Evolutionary conservation across 1,140 invertebrate species (phyloP).

Genomic region (Zaprionus vittiger): DNA sequence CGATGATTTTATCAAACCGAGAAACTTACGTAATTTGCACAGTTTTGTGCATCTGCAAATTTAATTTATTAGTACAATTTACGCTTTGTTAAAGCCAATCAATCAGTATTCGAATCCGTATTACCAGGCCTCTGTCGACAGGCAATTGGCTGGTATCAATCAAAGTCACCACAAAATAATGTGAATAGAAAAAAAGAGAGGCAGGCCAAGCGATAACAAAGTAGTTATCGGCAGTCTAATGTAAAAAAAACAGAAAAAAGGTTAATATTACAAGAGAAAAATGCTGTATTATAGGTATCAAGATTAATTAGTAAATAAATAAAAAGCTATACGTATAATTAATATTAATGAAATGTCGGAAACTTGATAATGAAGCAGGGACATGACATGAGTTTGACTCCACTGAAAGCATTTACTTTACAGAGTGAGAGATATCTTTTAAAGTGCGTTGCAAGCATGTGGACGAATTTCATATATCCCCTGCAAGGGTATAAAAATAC

Average conservation of each 20-base stretch:
- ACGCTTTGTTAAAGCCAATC: slow-evolving; percentile 25
- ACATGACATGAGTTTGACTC: too few relatives aligned
- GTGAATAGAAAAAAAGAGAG: not conserved
- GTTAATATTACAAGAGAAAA: not conserved
- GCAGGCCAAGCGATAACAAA: not conserved
- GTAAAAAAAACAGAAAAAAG: not conserved
- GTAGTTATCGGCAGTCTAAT: not conserved
- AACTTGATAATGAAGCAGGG: too few relatives aligned
- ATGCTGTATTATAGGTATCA: not conserved
- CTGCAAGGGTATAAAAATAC: not conserved
- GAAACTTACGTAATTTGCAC: not conserved
- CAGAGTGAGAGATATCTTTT: too few relatives aligned
- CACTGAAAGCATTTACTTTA: too few relatives aligned
- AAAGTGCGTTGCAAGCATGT: not conserved
- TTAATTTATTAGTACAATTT: not conserved
- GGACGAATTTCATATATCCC: not conserved
- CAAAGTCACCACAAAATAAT: slow-evolving; percentile 55
- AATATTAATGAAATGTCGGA: not conserved
- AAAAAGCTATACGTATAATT: not conserved
- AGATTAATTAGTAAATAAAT: not conserved
- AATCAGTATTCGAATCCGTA: slow-evolving; percentile 47
- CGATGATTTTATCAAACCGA: not conserved
- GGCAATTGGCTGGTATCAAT: slow-evolving; percentile 51
- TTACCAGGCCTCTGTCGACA: slow-evolving; percentile 28
- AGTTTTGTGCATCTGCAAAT: not conserved